Percentiles rank a stretch among this genome's conserved stretches.
Conservation (phyloP, 2,888 invertebrate genomes). For the Drosophila seclusa region DNA sequence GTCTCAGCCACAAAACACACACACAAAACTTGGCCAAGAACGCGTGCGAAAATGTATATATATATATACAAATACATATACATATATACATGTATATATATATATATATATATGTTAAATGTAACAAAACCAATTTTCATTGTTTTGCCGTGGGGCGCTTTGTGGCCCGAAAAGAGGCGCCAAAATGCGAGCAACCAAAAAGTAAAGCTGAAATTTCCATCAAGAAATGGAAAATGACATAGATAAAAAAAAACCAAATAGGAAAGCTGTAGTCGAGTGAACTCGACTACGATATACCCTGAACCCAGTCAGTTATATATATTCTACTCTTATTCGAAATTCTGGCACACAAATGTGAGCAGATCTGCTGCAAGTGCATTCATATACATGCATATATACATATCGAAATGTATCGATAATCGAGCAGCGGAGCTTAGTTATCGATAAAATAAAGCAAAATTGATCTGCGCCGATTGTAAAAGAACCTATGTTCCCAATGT, state of each 20-base stretch:
- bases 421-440: too few species aligned
- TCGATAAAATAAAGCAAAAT: too few species aligned
- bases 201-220: slow-evolving; percentile 48
- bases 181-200: slow-evolving; percentile 61
- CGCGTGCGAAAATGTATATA: slow-evolving; percentile 52
- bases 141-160: slow-evolving; percentile 71
- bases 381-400: too few species aligned
- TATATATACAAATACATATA: slow-evolving; percentile 48
- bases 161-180: slow-evolving; percentile 19
- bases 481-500: too few species aligned
- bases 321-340: too few species aligned
- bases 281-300: too few species aligned
- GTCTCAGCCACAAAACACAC: slow-evolving; percentile 50
- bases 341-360: too few species aligned
- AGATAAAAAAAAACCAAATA: slow-evolving; percentile 11
- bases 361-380: too few species aligned
- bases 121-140: slow-evolving; percentile 81
- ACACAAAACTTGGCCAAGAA: slow-evolving; percentile 62
- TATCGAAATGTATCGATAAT: too few species aligned
- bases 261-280: too few species aligned
- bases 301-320: rapidly evolving
- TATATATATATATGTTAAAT: slow-evolving; percentile 54
- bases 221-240: slow-evolving; percentile 1
- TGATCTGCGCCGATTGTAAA: too few species aligned
- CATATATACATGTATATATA: slow-evolving; percentile 32